Conservation (phyloP, 2,888 invertebrate genomes). For the Sphaerophoria taeniata region DNA sequence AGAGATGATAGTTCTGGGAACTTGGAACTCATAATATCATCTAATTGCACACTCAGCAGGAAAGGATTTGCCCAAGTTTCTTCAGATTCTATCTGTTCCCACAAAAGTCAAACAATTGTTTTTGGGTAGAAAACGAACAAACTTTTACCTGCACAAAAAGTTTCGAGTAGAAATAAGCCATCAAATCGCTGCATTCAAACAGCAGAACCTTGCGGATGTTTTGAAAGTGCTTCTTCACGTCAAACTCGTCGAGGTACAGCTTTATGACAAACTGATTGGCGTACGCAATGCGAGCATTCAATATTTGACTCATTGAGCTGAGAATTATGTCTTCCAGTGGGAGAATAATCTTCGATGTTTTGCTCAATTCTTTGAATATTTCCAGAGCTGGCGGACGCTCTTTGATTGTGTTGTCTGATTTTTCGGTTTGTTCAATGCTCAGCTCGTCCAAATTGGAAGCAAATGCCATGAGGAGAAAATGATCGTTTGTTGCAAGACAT, state of each 20-base stretch:
- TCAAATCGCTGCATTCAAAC: constrained; percentile 84
- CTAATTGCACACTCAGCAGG: constrained; percentile 82
- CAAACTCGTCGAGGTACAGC: constrained; percentile 83
- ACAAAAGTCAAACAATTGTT: neutral
- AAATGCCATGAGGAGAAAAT: constrained; percentile 78
- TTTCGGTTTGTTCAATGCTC: constrained; percentile 54
- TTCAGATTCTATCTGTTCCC: constrained; percentile 82
- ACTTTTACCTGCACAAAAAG: constrained; percentile 83
- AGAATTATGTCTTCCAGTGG: constrained; percentile 83
- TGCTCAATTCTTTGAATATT: constrained; percentile 73
- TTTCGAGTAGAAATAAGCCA: constrained; percentile 83
- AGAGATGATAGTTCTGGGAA: constrained; percentile 80
- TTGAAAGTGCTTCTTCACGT: constrained; percentile 82
- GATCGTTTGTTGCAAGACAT: constrained; percentile 77
- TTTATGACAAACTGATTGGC: constrained; percentile 83
- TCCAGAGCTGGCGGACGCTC: constrained; percentile 54
- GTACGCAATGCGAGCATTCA: constrained; percentile 81
- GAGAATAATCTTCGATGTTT: constrained; percentile 75
- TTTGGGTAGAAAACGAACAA: neutral
- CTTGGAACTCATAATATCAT: constrained; percentile 83
- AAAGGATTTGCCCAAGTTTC: constrained; percentile 83
- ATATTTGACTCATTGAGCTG: constrained; percentile 81
- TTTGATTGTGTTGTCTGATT: constrained; percentile 40
- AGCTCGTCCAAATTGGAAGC: constrained; percentile 74
- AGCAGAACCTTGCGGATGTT: constrained; percentile 84